These are phyloP conservation scores for Lepidurus apus DNA, from an alignment of 1,140 invertebrate species.

Conservation along the genomic window DNA sequence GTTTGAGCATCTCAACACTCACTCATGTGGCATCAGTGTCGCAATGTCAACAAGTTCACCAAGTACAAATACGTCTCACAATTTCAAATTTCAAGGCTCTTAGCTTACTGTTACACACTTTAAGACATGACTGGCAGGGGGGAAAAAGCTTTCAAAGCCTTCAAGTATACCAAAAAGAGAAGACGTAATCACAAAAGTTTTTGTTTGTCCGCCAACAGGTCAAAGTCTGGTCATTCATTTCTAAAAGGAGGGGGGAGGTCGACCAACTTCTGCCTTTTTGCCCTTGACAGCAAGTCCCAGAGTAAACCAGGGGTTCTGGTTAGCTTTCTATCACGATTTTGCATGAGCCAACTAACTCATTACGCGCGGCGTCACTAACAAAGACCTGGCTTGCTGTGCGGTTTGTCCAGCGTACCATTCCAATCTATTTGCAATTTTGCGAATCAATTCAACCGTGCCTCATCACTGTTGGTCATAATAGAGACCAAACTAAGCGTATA, in stretches of 20 bases:
- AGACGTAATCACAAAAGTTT: no score
- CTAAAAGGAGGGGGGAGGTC: neutral
- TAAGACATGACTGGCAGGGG: neutral
- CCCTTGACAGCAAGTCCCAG: neutral
- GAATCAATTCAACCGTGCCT: neutral
- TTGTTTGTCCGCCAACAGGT: no score
- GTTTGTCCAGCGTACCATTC: neutral
- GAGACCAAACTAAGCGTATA: neutral
- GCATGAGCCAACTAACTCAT: slow-evolving; percentile 2
- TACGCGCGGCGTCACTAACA: neutral
- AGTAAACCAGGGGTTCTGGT: neutral
- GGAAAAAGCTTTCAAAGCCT: no score
- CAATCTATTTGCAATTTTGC: slow-evolving; percentile 20
- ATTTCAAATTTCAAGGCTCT: neutral
- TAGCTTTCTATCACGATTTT: slow-evolving; percentile 6
- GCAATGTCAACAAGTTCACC: neutral
- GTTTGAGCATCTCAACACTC: neutral
- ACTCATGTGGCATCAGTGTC: neutral
- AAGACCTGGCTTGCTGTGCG: neutral
- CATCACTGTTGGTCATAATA: slow-evolving; percentile 10
- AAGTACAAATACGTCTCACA: neutral
- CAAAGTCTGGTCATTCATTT: no score
- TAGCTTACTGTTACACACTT: neutral
- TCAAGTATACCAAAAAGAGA: no score
- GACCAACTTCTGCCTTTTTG: neutral